Evolutionary conservation across 92 coral and sea anemone genomes (phyloP), one percentile per base, ranked within the genome.

Genomic region (Palythoa grandiflora): DNA sequence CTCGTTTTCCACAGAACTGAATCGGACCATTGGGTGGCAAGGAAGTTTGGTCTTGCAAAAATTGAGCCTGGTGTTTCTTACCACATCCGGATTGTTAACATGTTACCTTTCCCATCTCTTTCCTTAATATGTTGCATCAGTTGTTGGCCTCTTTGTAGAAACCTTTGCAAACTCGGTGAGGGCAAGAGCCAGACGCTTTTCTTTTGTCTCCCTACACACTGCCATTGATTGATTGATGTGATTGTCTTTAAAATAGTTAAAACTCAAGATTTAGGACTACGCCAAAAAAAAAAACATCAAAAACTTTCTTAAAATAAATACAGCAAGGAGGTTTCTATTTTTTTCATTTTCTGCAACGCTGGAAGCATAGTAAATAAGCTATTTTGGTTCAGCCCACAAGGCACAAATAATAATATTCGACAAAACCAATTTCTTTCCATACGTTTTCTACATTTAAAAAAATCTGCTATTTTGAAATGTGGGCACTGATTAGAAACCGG

Each of bases 31-130:
- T 38, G 5, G 38, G 21, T 38, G 75, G 75, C 6, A 54, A 54
- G 60, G 60, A 54, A 14, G 60, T 9, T 54, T 54, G 60, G 14
- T 10, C 75, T 28, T n/a, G 75, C 40, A 71, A 28, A n/a, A 65
- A 65, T 6, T 65, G 71, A 20, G 71, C 35, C 71, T 65, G 37
- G 77, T 73, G 77, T 47, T 73, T 73, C 17, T 39, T 73, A 39
- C 77, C 52, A 38, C 54, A 73, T 20, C 77, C 53, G 52, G 47
- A 39, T 21, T 73, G 77, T 13, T 20, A 36, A 6, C 77, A 38
- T 9, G 51, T 47, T 52, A 39, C 51, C 51, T 73, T 73, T 40
- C 16, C 51, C 38, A 38, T 39, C 77, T 73, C 8, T 73, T 47
- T 73, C n/a, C 61, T 60, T 16, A 60, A 60, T 14, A 60, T 14